Conservation (phyloP, 2,888 invertebrate genomes). For the Cylindroiulus punctatus region DNA sequence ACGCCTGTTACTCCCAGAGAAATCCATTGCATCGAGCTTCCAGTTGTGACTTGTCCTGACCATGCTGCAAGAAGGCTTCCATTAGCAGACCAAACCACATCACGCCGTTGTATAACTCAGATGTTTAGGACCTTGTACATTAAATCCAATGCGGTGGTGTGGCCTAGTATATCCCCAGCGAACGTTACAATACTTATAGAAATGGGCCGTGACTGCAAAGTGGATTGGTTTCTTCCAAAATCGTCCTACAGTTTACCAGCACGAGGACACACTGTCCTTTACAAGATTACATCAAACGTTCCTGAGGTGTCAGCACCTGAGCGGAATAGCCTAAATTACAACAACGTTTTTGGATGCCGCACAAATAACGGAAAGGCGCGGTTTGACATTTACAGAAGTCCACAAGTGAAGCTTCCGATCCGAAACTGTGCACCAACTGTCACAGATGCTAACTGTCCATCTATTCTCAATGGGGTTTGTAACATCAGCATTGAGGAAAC, state of each 20-base stretch:
- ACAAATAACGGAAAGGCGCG: not conserved
- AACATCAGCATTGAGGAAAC: conserved; percentile 2
- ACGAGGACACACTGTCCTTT: not conserved
- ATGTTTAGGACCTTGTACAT: conserved; percentile 48
- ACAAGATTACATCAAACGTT: not conserved
- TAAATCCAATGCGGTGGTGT: not conserved
- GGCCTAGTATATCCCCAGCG: conserved; percentile 27
- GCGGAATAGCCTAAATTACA: not conserved
- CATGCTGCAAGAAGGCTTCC: not conserved
- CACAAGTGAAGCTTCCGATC: not conserved
- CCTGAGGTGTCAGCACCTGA: not conserved
- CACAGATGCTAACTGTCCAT: not conserved
- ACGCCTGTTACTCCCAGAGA: conserved; percentile 49
- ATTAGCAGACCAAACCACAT: not conserved
- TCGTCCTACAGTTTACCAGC: conserved; percentile 4
- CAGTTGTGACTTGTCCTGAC: not conserved
- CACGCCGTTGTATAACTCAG: not conserved
- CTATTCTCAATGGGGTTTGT: not conserved
- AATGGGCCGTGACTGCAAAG: conserved; percentile 44
- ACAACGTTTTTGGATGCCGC: not conserved
- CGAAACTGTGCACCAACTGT: not conserved
- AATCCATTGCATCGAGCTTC: conserved; percentile 49
- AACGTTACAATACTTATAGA: conserved; percentile 6
- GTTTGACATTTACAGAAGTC: conserved; percentile 27
- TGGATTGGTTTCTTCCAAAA: conserved; percentile 53